Evolutionary conservation across 2,113 vertebrate genomes (phyloP).

Genomic region (Ageneiosus marmoratus): DNA sequence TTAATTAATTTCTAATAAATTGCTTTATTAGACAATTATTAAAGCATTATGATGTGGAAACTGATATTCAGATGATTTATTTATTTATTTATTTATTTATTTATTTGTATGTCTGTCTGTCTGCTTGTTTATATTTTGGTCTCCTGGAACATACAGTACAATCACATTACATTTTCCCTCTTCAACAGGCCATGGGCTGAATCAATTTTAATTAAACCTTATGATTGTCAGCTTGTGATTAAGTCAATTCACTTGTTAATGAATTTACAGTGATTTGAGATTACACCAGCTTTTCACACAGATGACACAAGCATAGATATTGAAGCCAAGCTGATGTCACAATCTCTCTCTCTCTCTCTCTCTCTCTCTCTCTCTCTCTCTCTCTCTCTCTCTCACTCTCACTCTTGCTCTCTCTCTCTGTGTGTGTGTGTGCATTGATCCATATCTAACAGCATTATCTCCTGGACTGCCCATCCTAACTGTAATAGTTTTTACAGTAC

Average conservation of each 20-base stretch:
- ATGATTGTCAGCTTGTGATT: conserved; percentile 41
- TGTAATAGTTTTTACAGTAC: background rate
- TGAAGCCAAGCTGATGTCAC: conserved; percentile 49
- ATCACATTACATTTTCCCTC: conserved; percentile 1
- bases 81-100: background rate
- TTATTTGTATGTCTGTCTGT: background rate
- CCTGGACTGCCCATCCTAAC: background rate
- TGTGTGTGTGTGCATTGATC: background rate
- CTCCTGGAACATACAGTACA: conserved; percentile 18
- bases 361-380: background rate
- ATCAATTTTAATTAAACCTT: conserved; percentile 44
- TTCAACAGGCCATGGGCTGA: conserved; percentile 4
- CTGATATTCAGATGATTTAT: background rate
- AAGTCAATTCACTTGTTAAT: conserved; percentile 71
- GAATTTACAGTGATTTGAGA: conserved; percentile 70
- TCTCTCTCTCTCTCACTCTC: too few species aligned
- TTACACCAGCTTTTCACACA: conserved; percentile 62
- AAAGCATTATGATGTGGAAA: background rate
- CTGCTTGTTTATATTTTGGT: background rate
- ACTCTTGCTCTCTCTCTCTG: too few species aligned
- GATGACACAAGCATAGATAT: conserved; percentile 44
- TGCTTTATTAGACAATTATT: background rate
- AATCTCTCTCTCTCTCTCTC: background rate
- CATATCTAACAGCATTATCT: too few species aligned
- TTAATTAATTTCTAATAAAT: too few species aligned